These are phyloP conservation scores for Vombatus ursinus DNA, from an alignment of 2,113 vertebrate species.

Conservation along the genomic window DNA sequence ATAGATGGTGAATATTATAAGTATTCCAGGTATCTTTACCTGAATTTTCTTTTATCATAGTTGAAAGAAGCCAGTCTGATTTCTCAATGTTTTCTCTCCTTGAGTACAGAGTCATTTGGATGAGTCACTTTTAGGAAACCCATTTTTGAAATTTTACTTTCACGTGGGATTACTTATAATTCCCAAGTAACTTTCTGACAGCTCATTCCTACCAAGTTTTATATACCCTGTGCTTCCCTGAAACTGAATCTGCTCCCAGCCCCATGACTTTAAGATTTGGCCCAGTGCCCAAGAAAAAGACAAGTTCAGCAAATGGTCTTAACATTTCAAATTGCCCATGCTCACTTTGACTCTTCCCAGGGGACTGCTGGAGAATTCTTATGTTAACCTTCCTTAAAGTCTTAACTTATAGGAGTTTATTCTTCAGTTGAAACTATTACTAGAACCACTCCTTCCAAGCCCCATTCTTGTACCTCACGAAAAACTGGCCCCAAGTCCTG, in stretches of 20 bases:
- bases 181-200: constrained; percentile 54
- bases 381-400: neutral
- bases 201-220: constrained; percentile 36
- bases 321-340: constrained; percentile 3
- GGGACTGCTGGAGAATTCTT: neutral
- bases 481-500: neutral
- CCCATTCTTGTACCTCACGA: neutral
- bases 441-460: neutral
- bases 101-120: neutral
- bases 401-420: neutral
- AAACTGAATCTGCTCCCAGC: constrained; percentile 13
- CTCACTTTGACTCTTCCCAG: constrained; percentile 28
- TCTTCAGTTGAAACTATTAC: neutral
- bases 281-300: neutral
- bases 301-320: neutral
- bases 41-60: constrained; percentile 24
- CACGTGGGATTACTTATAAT: constrained; percentile 38
- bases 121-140: constrained; percentile 33
- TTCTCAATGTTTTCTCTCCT: constrained; percentile 17
- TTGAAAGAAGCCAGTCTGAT: neutral
- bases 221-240: neutral
- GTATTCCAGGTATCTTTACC: constrained; percentile 26
- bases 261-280: constrained; percentile 19
- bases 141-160: constrained; percentile 48
- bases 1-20: constrained; percentile 3